These are phyloP conservation scores for Anaspis maculata DNA, from an alignment of 2,888 invertebrate species.

Conservation along the genomic window DNA sequence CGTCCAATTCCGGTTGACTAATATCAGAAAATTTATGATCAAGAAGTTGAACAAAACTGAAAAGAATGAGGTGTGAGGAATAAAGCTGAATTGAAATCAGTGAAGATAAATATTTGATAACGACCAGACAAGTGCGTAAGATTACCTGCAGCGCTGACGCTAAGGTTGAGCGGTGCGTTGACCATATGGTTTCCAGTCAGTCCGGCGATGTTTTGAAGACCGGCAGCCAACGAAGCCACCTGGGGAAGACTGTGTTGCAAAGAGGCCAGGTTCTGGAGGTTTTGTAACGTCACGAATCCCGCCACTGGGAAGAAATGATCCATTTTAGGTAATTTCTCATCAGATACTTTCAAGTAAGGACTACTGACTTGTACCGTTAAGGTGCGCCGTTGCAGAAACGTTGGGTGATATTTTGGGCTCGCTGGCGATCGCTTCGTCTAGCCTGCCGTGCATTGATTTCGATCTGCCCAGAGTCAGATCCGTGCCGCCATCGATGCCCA, in stretches of 20 bases:
- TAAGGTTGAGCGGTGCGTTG: slow-evolving; percentile 76
- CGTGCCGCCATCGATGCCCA: slow-evolving; percentile 41
- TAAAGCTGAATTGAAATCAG: no score
- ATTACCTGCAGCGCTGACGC: slow-evolving; percentile 53
- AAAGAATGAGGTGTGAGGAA: no score
- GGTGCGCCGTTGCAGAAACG: slow-evolving; percentile 49
- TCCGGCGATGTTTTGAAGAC: slow-evolving; percentile 51
- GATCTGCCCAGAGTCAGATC: slow-evolving; percentile 32
- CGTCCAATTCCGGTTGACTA: no score
- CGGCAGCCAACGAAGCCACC: slow-evolving; percentile 51
- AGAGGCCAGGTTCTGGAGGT: slow-evolving; percentile 72
- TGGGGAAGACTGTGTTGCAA: slow-evolving; percentile 60
- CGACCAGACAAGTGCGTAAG: no score
- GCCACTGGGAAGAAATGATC: slow-evolving; percentile 50
- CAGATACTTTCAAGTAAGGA: background rate
- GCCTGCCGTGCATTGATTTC: slow-evolving; percentile 25
- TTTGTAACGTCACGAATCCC: slow-evolving; percentile 63
- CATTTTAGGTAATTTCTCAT: no score
- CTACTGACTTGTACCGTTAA: slow-evolving; percentile 57
- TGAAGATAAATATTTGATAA: no score
- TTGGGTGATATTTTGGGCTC: slow-evolving; percentile 36
- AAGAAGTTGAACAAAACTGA: no score
- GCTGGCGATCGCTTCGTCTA: slow-evolving; percentile 23
- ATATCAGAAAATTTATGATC: no score
- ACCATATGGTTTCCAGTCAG: slow-evolving; percentile 50